Percentiles rank a stretch among this genome's conserved stretches.
Evolutionary conservation across 2,797 vertebrate genomes (phyloP).

Genomic region (Notolepis coatsorum): DNA sequence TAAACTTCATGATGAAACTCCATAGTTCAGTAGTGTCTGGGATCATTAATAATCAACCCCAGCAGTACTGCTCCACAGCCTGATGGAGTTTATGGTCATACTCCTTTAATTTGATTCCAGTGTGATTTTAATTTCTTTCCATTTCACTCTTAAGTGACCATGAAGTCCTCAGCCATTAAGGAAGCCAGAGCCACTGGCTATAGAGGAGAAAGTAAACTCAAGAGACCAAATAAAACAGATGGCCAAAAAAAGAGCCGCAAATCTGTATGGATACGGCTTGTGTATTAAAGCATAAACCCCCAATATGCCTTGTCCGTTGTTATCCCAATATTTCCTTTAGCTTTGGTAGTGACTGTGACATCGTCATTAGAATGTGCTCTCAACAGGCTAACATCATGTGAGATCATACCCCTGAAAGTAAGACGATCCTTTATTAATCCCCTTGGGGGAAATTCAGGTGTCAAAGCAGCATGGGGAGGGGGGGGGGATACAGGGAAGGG

Average conservation of each 20-base stretch:
- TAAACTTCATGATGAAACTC: conserved; percentile 43
- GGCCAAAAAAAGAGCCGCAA: conserved; percentile 32
- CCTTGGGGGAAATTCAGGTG: no score
- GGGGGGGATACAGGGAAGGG: no score
- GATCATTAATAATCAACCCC: conserved; percentile 46
- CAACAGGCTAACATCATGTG: no score
- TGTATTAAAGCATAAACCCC: conserved; percentile 11
- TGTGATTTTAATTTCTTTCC: conserved; percentile 49
- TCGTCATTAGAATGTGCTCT: no score
- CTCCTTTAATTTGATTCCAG: conserved; percentile 48
- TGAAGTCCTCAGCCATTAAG: conserved; percentile 67
- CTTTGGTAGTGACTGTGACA: no score
- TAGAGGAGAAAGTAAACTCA: conserved; percentile 64
- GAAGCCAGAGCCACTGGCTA: conserved; percentile 50
- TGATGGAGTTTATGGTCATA: conserved; percentile 60
- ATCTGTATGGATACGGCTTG: conserved; percentile 16
- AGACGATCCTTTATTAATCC: no score
- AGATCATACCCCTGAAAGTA: no score
- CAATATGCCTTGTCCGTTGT: no score
- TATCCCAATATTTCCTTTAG: no score
- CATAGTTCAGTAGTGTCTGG: conserved; percentile 37
- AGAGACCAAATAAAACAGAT: no score
- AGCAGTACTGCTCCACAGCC: conserved; percentile 37
- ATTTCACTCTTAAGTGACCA: conserved; percentile 64
- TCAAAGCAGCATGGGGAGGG: no score